Percentiles rank a stretch among this genome's conserved stretches.
phyloP scores from a whole-genome alignment of 1,140 invertebrate species.

The Drosophila bocki region DNA sequence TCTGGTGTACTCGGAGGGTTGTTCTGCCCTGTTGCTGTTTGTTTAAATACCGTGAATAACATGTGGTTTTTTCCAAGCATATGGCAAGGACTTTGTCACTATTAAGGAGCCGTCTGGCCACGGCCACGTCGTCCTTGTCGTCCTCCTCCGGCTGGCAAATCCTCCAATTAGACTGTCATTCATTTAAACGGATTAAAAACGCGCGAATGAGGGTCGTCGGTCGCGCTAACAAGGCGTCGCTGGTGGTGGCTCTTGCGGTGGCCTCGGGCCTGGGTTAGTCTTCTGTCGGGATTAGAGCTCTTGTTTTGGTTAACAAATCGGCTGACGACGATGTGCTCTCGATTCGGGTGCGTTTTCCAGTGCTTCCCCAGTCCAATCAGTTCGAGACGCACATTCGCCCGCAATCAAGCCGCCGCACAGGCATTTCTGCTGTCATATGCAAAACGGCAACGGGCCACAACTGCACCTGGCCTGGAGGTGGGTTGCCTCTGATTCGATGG shows the following conservation, averaged over 20 bases:
- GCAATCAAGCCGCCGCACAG: slow-evolving; percentile 65
- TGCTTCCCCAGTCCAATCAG: slow-evolving; percentile 62
- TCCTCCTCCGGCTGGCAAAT: slow-evolving; percentile 59
- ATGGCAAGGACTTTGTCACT: slow-evolving; percentile 84
- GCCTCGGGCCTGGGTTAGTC: slow-evolving; percentile 33
- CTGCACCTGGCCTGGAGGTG: slow-evolving; percentile 37
- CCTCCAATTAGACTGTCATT: slow-evolving; percentile 85
- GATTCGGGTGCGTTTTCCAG: slow-evolving; percentile 17
- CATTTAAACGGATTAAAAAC: slow-evolving; percentile 85
- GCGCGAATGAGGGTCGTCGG: slow-evolving; percentile 54
- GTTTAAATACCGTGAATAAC: slow-evolving; percentile 85
- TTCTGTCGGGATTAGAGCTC: slow-evolving; percentile 65
- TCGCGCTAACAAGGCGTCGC: slow-evolving; percentile 45
- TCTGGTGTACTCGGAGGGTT: slow-evolving; percentile 33
- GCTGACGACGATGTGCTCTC: slow-evolving; percentile 48
- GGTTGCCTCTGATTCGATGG: slow-evolving; percentile 19
- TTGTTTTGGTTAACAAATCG: slow-evolving; percentile 81
- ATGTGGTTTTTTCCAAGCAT: slow-evolving; percentile 85
- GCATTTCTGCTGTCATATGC: slow-evolving; percentile 77
- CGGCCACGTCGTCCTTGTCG: slow-evolving; percentile 11
- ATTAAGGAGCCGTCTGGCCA: slow-evolving; percentile 59
- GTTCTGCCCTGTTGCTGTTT: slow-evolving; percentile 72
- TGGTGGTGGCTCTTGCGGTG: slow-evolving; percentile 65
- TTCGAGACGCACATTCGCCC: slow-evolving; percentile 45
- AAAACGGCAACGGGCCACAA: slow-evolving; percentile 57